A percentile compares a stretch with the other conserved stretches of the same genome.
Evolutionary conservation across 2,888 invertebrate genomes (phyloP).

Genomic region (Nomada fucata): DNA sequence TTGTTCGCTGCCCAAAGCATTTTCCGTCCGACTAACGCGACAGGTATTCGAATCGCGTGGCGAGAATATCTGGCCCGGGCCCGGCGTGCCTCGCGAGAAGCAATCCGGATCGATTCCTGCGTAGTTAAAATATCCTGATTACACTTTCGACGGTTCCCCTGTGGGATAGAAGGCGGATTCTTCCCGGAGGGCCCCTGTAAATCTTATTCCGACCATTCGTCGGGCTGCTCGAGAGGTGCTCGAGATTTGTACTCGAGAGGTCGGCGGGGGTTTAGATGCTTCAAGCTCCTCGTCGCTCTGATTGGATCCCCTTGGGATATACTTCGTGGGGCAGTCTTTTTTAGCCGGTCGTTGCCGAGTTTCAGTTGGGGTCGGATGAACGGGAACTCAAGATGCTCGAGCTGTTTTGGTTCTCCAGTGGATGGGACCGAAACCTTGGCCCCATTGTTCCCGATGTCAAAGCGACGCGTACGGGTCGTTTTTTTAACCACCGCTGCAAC

Average conservation of each 20-base stretch:
- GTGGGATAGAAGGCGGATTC: constrained; percentile 42
- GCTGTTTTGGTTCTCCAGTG: constrained; percentile 60
- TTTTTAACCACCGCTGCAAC: not conserved
- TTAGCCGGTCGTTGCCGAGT: constrained; percentile 50
- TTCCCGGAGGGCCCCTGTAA: constrained; percentile 47
- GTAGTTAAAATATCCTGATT: constrained; percentile 59
- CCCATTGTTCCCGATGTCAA: constrained; percentile 64
- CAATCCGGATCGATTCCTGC: constrained; percentile 27
- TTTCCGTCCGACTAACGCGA: constrained; percentile 11
- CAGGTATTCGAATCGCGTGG: constrained; percentile 45
- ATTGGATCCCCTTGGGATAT: constrained; percentile 70
- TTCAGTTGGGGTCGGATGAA: constrained; percentile 6
- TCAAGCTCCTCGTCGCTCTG: constrained; percentile 57
- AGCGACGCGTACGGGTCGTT: constrained; percentile 47
- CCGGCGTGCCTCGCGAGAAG: not conserved
- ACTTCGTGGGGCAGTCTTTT: constrained; percentile 60
- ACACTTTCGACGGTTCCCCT: constrained; percentile 42
- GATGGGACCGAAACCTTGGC: constrained; percentile 43
- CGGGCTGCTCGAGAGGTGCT: constrained; percentile 45
- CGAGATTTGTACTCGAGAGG: constrained; percentile 63
- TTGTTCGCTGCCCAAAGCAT: constrained; percentile 6
- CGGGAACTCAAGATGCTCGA: constrained; percentile 29
- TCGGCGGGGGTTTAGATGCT: constrained; percentile 50
- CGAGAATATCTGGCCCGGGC: not conserved
- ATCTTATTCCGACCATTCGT: constrained; percentile 55